Conservation (phyloP, 2,113 vertebrate species). For the Bothrops jararaca region DNA sequence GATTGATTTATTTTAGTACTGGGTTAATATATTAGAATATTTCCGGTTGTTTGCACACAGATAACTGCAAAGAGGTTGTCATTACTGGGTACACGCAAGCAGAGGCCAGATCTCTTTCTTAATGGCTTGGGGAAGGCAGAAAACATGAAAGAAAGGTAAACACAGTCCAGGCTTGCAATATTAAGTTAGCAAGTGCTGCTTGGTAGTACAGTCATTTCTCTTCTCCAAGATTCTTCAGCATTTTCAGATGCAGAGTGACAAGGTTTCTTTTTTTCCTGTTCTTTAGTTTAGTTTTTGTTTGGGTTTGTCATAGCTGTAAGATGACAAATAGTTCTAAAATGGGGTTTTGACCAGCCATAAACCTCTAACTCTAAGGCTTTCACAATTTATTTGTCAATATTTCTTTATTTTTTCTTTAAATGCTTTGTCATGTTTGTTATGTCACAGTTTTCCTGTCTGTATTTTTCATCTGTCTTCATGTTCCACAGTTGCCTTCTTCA, state of each 20-base stretch:
- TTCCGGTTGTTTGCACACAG: slow-evolving; percentile 91
- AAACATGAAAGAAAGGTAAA: slow-evolving; percentile 85
- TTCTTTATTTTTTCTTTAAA: slow-evolving; percentile 62
- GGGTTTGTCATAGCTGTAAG: slow-evolving; percentile 39
- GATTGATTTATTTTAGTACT: slow-evolving; percentile 66
- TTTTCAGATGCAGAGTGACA: slow-evolving; percentile 67
- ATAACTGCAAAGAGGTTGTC: slow-evolving; percentile 95
- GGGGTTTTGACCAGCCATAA: slow-evolving; percentile 68
- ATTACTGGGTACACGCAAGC: slow-evolving; percentile 93
- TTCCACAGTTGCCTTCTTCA: slow-evolving; percentile 66
- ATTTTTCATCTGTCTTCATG: slow-evolving; percentile 71
- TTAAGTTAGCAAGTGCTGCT: slow-evolving; percentile 72
- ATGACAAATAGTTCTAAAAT: slow-evolving; percentile 47
- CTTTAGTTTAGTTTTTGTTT: neutral
- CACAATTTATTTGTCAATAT: slow-evolving; percentile 54
- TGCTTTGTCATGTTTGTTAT: slow-evolving; percentile 71
- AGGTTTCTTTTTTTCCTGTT: slow-evolving; percentile 6
- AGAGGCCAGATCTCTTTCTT: slow-evolving; percentile 89
- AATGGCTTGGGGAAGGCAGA: slow-evolving; percentile 83
- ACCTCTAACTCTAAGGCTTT: slow-evolving; percentile 59
- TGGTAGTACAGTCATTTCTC: slow-evolving; percentile 63
- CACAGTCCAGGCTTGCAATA: slow-evolving; percentile 76
- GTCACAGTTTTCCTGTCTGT: slow-evolving; percentile 65
- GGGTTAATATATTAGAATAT: slow-evolving; percentile 76
- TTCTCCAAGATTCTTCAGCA: slow-evolving; percentile 65